Percentiles rank a stretch among this genome's conserved stretches.
Conservation (phyloP, 2,888 invertebrate species). For the Copidosoma aretas region DNA sequence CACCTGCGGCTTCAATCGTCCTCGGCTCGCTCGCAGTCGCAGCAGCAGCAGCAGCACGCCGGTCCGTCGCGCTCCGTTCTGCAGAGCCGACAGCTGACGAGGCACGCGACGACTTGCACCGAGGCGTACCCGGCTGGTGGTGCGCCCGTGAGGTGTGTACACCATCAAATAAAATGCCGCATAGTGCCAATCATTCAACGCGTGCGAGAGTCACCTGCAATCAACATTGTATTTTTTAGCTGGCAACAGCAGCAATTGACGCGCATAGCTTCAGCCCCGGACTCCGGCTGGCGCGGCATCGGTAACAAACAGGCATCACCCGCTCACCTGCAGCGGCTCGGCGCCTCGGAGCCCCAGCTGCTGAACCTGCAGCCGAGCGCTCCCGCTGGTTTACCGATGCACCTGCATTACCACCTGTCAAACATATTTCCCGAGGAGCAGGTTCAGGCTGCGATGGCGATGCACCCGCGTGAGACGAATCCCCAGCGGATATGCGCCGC, state of each 20-base stretch:
- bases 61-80: slow-evolving; percentile 47
- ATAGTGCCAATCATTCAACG: neutral
- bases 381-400: slow-evolving; percentile 45
- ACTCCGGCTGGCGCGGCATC: slow-evolving; percentile 66
- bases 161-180: too few relatives aligned
- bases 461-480: slow-evolving; percentile 88
- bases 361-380: slow-evolving; percentile 60
- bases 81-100: slow-evolving; percentile 55
- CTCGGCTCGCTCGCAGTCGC: slow-evolving; percentile 19
- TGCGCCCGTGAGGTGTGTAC: slow-evolving; percentile 12
- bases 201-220: neutral
- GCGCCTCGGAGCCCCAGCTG: slow-evolving; percentile 51
- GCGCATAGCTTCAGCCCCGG: slow-evolving; percentile 78
- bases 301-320: slow-evolving; percentile 53
- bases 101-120: slow-evolving; percentile 56
- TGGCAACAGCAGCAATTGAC: slow-evolving; percentile 65
- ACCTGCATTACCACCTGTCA: slow-evolving; percentile 86
- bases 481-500: slow-evolving; percentile 89
- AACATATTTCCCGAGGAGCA: slow-evolving; percentile 90
- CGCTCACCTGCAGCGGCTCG: slow-evolving; percentile 47
- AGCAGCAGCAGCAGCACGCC: slow-evolving; percentile 42
- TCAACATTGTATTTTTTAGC: slow-evolving; percentile 41
- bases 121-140: slow-evolving; percentile 45
- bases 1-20: slow-evolving; percentile 47
- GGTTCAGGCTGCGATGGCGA: slow-evolving; percentile 86